phyloP scores from a whole-genome alignment of 2,797 vertebrate genomes.

The Xenopus petersii region DNA sequence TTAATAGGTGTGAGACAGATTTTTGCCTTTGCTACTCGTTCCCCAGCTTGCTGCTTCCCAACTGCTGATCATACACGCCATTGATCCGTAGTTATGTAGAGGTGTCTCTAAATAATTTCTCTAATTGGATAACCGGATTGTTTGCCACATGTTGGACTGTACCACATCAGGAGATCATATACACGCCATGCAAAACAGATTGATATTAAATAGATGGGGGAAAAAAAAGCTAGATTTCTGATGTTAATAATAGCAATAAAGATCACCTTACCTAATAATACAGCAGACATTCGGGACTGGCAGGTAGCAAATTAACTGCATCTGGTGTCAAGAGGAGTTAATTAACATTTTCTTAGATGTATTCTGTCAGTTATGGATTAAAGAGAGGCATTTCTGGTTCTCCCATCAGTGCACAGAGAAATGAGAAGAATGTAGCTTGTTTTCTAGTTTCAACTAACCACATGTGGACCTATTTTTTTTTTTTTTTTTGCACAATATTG shows the following conservation, averaged over 20 bases:
- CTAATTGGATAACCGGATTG: neutral
- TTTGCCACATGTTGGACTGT: neutral
- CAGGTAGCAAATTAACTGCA: slow-evolving; percentile 59
- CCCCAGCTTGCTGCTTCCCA: neutral
- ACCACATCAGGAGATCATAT: slow-evolving; percentile 9
- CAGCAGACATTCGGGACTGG: slow-evolving; percentile 61
- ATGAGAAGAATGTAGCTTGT: slow-evolving; percentile 53
- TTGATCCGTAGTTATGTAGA: neutral
- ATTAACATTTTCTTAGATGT: slow-evolving; percentile 78
- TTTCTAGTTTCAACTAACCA: slow-evolving; percentile 62
- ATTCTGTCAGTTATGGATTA: slow-evolving; percentile 64
- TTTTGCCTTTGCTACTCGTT: no score
- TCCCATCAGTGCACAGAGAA: slow-evolving; percentile 65
- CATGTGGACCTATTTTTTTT: slow-evolving; percentile 62
- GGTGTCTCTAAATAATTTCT: neutral
- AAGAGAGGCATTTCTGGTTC: slow-evolving; percentile 64
- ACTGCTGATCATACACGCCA: neutral
- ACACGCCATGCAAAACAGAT: slow-evolving; percentile 8
- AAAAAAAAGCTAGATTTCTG: slow-evolving; percentile 46
- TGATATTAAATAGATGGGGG: no score
- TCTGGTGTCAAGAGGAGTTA: slow-evolving; percentile 73
- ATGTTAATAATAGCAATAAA: slow-evolving; percentile 69
- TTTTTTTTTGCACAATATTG: slow-evolving; percentile 55
- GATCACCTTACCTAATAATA: slow-evolving; percentile 73
- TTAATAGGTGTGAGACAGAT: no score